Percentiles rank a stretch among this genome's conserved stretches.
Evolutionary conservation across 1,140 invertebrate genomes (phyloP).

Genomic region (Thaumetopoea pityocampa): DNA sequence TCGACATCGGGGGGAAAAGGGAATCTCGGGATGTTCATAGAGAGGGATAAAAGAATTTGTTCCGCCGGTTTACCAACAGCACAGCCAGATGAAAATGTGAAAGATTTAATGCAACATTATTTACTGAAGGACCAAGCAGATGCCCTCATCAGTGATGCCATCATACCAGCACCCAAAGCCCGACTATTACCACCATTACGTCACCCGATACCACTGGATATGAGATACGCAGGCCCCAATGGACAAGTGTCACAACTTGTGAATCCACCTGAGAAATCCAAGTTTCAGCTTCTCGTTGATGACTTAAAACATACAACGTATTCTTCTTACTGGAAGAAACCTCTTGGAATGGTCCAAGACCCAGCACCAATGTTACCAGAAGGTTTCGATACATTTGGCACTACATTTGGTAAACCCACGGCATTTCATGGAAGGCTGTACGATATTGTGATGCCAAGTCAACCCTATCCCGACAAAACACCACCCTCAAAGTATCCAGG

Average conservation of each 20-base stretch:
- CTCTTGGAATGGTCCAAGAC: constrained; percentile 61
- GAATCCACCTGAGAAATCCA: constrained; percentile 62
- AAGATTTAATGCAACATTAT: constrained; percentile 58
- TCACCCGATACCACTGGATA: constrained; percentile 40
- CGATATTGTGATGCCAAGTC: constrained; percentile 55
- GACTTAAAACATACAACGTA: constrained; percentile 74
- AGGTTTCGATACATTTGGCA: constrained; percentile 57
- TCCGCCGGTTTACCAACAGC: constrained; percentile 61
- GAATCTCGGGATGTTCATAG: constrained; percentile 51
- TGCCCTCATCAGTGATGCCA: constrained; percentile 65
- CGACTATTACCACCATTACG: constrained; percentile 47
- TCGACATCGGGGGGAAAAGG: constrained; percentile 56
- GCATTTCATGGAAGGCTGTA: constrained; percentile 45
- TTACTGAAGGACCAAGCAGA: constrained; percentile 68
- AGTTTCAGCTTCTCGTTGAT: constrained; percentile 69
- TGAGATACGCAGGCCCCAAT: constrained; percentile 41
- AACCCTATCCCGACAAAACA: constrained; percentile 50
- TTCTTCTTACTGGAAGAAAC: constrained; percentile 71
- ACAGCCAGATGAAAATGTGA: constrained; percentile 47
- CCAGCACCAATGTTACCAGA: constrained; percentile 67
- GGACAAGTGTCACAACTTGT: constrained; percentile 41
- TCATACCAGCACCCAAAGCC: constrained; percentile 46
- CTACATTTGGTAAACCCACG: constrained; percentile 68
- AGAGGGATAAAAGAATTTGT: constrained; percentile 48
- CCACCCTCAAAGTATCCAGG: constrained; percentile 51